Conservation (phyloP, 2,797 vertebrate genomes). For the Taeniopygia guttata region DNA sequence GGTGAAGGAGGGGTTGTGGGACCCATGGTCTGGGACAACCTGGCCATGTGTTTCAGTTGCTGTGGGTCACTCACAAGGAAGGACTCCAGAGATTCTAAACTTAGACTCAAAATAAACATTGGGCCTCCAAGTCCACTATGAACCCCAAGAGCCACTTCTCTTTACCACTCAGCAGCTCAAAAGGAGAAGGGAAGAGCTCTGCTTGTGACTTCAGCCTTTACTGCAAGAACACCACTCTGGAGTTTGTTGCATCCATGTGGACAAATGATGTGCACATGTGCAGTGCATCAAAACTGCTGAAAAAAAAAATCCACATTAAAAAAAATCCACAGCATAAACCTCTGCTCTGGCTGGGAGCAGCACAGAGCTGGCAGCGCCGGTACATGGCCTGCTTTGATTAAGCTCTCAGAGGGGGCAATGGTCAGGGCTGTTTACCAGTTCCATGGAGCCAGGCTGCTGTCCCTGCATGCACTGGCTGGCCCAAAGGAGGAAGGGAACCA, state of each 20-base stretch:
- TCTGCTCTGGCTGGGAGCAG: neutral
- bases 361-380: neutral
- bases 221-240: neutral
- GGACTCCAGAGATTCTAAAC: neutral
- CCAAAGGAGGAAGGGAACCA: neutral
- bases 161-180: neutral
- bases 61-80: neutral
- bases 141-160: neutral
- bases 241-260: neutral
- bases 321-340: neutral
- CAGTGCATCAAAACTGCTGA: neutral
- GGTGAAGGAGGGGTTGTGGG: rapidly evolving
- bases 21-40: neutral
- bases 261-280: neutral
- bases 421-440: neutral
- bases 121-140: too few species aligned
- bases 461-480: rapidly evolving
- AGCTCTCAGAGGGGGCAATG: rapidly evolving
- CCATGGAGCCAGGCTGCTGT: neutral
- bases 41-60: neutral
- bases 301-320: neutral
- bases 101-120: rapidly evolving
- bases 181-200: neutral
- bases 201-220: neutral
- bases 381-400: neutral